A percentile compares a stretch with the other conserved stretches of the same genome.
Conservation (phyloP, 2,888 invertebrate species). For the Helicoverpa assulta region DNA sequence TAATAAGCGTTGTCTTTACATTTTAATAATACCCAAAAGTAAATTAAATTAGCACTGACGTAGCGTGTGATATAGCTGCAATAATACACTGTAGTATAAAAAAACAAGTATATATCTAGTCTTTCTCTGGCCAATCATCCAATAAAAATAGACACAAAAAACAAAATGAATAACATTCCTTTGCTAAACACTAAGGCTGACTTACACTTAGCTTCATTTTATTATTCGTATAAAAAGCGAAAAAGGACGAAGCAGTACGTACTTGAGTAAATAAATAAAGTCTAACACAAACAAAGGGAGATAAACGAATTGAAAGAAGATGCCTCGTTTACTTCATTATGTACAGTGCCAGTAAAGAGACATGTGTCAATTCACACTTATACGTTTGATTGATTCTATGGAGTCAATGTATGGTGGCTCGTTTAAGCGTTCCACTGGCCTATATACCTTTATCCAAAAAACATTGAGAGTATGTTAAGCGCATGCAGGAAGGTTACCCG, state of each 20-base stretch:
- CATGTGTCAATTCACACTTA: constrained; percentile 56
- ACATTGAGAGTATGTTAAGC: background rate
- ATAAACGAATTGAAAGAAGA: constrained; percentile 52
- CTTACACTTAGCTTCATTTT: constrained; percentile 55
- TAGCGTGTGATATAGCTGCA: background rate
- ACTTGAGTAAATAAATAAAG: constrained; percentile 58
- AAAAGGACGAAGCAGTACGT: constrained; percentile 38
- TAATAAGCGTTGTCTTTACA: constrained; percentile 33
- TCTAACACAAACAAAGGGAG: constrained; percentile 51
- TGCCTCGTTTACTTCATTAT: constrained; percentile 52
- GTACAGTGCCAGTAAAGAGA: constrained; percentile 43
- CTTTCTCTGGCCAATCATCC: background rate
- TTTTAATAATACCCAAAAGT: constrained; percentile 1
- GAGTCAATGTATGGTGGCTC: constrained; percentile 19
- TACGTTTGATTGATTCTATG: constrained; percentile 56
- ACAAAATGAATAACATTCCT: constrained; percentile 34
- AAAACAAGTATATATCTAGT: background rate
- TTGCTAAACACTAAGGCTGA: constrained; percentile 38
- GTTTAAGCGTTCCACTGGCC: constrained; percentile 18
- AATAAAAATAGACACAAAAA: constrained; percentile 9
- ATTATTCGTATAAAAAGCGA: constrained; percentile 57
- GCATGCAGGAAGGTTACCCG: constrained; percentile 2
- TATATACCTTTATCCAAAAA: constrained; percentile 12
- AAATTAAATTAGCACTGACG: background rate
- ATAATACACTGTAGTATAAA: background rate